Base-by-base conservation (phyloP, 2,113 vertebrate genomes). In the Phocoena sinus region DNA sequence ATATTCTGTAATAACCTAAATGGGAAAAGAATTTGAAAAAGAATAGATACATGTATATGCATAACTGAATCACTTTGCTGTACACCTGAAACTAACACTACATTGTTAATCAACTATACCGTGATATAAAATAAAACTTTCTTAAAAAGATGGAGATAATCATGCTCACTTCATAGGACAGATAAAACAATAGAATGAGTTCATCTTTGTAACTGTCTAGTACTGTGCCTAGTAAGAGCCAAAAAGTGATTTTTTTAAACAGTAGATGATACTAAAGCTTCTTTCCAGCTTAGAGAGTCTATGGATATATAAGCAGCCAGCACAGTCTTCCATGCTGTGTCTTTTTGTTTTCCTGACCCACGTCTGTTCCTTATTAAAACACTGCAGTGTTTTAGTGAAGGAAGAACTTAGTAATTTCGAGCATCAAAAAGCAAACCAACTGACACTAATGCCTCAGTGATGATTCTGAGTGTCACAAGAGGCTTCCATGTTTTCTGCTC, bases 281-380 rank as follows among this genome's bases (percentile, higher is more conserved):
- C 76, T 91, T 77, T 93, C 60, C 38, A 60, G 44, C 47, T 47
- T 71, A 90, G 68, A 58, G 20, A 41, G 58, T 60, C 33, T 86
- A n/a, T 23, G 41, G n/a, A 33, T 41, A 60, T 38, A 41, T 44
- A 47, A 38, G 18, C 36, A 93, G 25, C 15, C 60, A 90, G 13
- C 44, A 63, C 4, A 44, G 50, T n/a, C 82, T 86, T 91, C 36
- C 65, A 58, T 65, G 21, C 26, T 71, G 6, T 44, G 20, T 74
- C 28, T 89, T 67, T 11, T 28, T 74, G 74, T 80, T 89, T 74
- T 85, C 71, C 53, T 89, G 33, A 76, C 36, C 71, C 31, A 15
- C 13, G 38, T 77, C 95, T 86, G 56, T 62, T 95, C 82, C 50
- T 76, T 89, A 87, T 95, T 95, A 96, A 94, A 86, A 41, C 3